Base-by-base conservation (phyloP, 2,888 invertebrate genomes). In the Linnaemya vulpina region DNA sequence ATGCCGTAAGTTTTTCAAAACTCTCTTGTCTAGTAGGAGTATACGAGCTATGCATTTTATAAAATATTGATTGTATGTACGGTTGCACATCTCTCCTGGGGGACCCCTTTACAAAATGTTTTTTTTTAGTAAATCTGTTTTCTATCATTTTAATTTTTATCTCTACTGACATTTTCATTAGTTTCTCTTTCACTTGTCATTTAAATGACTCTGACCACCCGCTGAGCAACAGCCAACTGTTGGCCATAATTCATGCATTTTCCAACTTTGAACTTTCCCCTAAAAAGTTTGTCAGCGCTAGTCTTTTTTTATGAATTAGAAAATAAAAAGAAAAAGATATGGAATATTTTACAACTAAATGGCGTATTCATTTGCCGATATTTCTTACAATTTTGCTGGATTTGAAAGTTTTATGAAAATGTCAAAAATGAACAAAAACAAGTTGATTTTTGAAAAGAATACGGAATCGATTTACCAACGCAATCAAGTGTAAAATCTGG, bases 401-500 rank as follows among this genome's bases (percentile, higher is more conserved):
- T 40, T 62, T 30, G 9, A 62, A 60, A 70, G 20, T 63, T 63
- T 4, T 63, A 15, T 10, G 53, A 7, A n/a, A 46, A 46, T 13
- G n/a, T 53, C 17, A 20, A 43, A 60, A n/a, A 25, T 25, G 15
- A 35, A 63, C 15, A 1, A 15, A 49, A 67, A 38, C 2, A 17
- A n/a, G 7, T 46, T 0, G 20, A n/a, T 65, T 46, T 65, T 38
- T 38, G 4, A 68, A 43, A 49, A 65, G 65, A 5, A 65, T 49
- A 49, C 25, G 10, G 10, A 60, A 46, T 17, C 65, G 58, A 60
- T 80, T 80, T 80, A 60, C 46, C 30, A 20, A 9, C 3, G 17
- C 74, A 80, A 65, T 80, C 67, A 80, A 74, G 82, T 77, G 65
- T 65, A 77, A 70, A 77, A 73, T 40, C 15, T 82, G 2, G 30